Percentiles rank a stretch among this genome's conserved stretches.
phyloP scores from a whole-genome alignment of 2,113 vertebrate species.

The cattle (Bos taurus) region ARS-UCD2.0 NC_037334.1:103027001-103027500 shows the following conservation, averaged over 20 bases:
- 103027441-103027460: not conserved
- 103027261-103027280: not conserved
- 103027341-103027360: not conserved
- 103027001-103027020: not conserved
- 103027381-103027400: not conserved
- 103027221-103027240: not conserved
- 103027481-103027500: not conserved
- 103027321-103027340: not conserved
- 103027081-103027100: not conserved
- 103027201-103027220: not conserved
- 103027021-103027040: not conserved
- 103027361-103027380: conserved; percentile 15
- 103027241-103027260: not conserved
- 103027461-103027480: not conserved
- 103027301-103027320: not conserved
- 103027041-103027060: not conserved
- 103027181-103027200: not conserved
- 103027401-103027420: conserved; percentile 24
- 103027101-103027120: not conserved
- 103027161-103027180: accelerated
- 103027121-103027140: not conserved
- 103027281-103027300: not conserved
- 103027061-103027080: not conserved
- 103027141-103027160: not conserved
- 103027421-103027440: not conserved